Evolutionary conservation across 1,140 invertebrate species (phyloP), one percentile per base, ranked within the genome.

Genomic region (Bombus superbus): DNA sequence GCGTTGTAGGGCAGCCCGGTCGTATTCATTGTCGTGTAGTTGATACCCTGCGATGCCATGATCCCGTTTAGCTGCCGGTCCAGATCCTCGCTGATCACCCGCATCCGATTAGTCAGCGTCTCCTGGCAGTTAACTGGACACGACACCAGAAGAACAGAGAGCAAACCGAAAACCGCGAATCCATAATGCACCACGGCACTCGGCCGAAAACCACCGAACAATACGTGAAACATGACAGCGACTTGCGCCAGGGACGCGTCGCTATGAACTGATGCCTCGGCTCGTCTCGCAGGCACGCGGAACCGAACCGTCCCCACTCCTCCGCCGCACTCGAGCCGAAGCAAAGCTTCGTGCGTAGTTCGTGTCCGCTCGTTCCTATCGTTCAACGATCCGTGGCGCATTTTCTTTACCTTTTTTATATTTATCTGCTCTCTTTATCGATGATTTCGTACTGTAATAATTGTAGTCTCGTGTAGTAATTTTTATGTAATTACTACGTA

Each of bases 1-100:
- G 96, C 96, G 81, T 95, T 93, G 93, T 97, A 97, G n/a, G 95
- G 92, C 84, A 94, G 68, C 64, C 90, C 92, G 64, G 93, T 94
- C 81, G 92, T 94, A 81, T 94, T 94, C 72, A 95, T 88, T 22
- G 91, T 89, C 1, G 94, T 94, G 88, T 95, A 96, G n/a, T 89
- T 92, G 47, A 96, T 92, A 22, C 94, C 91, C 69, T 95, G 93
- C 35, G 92, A 91, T 66, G 93, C 92, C 87, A 96, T 93, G 25
- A 95, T 95, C 79, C 93, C 92, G 71, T 93, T 91, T 25, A 96
- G 89, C 53, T 95, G 95, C 22, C 92, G 92, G 87, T 96, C 93
- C 73, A 96, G 89, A 81, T 95, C 94, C 79, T 95, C 93, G 86
- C 94, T 95, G 64, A 96, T 95, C 44, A 82, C 78, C 2, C 89